These are phyloP conservation scores for Xenotilapia longispinis DNA, from an alignment of 2,113 vertebrate genomes.

Conservation along the genomic window DNA sequence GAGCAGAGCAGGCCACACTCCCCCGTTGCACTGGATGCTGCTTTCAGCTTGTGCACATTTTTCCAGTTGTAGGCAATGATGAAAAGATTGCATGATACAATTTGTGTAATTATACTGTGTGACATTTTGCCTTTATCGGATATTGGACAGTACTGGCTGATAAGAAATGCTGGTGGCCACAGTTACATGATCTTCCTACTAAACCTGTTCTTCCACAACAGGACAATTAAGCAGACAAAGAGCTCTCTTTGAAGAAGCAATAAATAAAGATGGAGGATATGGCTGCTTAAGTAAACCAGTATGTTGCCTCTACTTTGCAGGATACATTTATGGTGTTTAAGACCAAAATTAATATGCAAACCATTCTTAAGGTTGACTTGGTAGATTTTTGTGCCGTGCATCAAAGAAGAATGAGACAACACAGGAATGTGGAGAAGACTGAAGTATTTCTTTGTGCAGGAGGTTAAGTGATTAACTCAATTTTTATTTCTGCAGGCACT, in stretches of 20 bases:
- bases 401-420: not conserved
- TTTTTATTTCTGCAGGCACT: not conserved
- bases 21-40: not conserved
- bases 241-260: not conserved
- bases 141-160: not conserved
- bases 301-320: not conserved
- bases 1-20: slow-evolving; percentile 2
- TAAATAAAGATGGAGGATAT: not conserved
- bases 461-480: not conserved
- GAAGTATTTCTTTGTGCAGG: not conserved
- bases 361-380: not conserved
- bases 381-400: not conserved
- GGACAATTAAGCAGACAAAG: not conserved
- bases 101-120: not conserved
- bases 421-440: not conserved
- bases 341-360: not conserved
- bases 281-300: not conserved
- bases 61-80: slow-evolving; percentile 17
- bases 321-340: not conserved
- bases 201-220: not conserved
- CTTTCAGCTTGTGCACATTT: not conserved
- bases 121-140: not conserved
- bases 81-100: not conserved
- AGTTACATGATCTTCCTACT: not conserved
- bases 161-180: not conserved